A percentile compares a stretch with the other conserved stretches of the same genome.
phyloP scores from a whole-genome alignment of 2,113 vertebrate species.

The Machaerirhynchus nigripectus region DNA sequence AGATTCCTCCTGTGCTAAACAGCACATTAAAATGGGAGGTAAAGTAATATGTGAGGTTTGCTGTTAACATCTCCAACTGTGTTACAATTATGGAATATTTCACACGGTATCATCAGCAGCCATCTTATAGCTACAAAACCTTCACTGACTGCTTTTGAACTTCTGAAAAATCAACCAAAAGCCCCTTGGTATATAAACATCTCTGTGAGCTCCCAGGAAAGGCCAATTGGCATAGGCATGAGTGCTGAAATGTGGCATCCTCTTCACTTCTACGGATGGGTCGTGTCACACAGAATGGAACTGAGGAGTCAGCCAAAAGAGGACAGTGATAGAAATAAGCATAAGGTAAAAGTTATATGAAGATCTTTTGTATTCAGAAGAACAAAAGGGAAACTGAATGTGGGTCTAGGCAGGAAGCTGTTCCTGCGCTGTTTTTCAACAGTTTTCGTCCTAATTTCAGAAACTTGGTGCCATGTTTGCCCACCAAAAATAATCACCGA shows the following conservation, averaged over 20 bases:
- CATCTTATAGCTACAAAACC: neutral
- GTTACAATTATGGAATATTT: neutral
- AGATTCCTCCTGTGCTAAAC: neutral
- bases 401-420: neutral
- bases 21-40: neutral
- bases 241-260: neutral
- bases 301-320: neutral
- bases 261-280: neutral
- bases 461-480: neutral
- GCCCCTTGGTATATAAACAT: neutral
- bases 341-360: neutral
- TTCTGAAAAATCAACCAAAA: neutral
- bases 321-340: neutral
- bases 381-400: neutral
- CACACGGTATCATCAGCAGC: neutral
- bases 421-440: neutral
- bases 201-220: neutral
- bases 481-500: neutral
- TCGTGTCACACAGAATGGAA: neutral
- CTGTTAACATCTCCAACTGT: neutral
- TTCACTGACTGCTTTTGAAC: neutral
- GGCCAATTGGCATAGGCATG: neutral
- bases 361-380: neutral
- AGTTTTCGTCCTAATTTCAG: neutral
- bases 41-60: neutral